Base-by-base conservation (phyloP, 2,888 invertebrate species). In the Synergus umbraculus region DNA sequence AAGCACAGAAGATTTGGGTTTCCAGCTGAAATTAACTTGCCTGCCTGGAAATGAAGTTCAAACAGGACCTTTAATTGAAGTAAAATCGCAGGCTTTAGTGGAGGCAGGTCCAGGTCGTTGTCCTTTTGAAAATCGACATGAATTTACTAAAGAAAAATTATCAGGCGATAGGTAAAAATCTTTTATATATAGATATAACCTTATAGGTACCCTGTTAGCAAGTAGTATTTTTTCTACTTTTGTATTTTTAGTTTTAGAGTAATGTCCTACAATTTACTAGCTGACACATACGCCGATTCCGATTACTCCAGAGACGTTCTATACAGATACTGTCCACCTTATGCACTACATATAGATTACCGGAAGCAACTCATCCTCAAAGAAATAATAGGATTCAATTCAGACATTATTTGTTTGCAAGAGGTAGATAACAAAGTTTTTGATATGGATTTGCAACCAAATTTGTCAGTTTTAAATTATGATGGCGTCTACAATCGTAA, bases 341-440 rank as follows among this genome's bases (percentile, higher is more conserved):
- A 97, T 92, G 97, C 96, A 3, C 93, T 98, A 63, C 93, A 94
- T 46, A 95, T 97, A 79, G 96, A 97, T 87, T 99, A 98, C 91
- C 94, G 98, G 85, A 97, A 97, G 89, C 96, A 96, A 87, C 93
- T 99, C 0, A 93, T 98, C 79, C 88, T 97, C 5, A 97, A 97
- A 90, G 98, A 99, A 93, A 91, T 97, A 83, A 89, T 94, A 88
- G 97, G 97, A n/a, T 98, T 97, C 90, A 96, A 98, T 93, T 95
- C 96, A 60, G 98, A 99, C 91, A 93, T 99, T 76, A 93, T 98
- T 77, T 98, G 98, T 87, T 93, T 99, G 15, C 98, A 99, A 94
- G 99, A 99, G 94, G 97, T 98, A 0, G 98, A 99, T 91, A 91
- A 90, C 13, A 96, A 96, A 92, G 93, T 98, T 69, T 98, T 96